phyloP scores from a whole-genome alignment of 2,113 vertebrate genomes.

The Sturnira hondurensis region DNA sequence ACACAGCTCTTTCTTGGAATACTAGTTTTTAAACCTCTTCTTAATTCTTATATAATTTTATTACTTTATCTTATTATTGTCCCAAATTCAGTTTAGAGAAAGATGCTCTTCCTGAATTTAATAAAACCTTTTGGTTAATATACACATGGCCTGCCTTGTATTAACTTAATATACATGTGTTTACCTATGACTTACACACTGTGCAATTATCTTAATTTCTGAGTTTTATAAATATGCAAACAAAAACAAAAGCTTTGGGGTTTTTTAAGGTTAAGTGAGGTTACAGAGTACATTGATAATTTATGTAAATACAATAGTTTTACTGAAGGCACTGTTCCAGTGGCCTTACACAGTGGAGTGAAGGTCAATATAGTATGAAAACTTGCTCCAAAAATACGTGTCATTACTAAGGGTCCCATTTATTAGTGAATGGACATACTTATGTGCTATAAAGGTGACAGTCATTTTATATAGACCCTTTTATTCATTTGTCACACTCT shows the following conservation, averaged over 20 bases:
- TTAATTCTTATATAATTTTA: background rate
- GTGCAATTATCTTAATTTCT: background rate
- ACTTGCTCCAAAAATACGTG: background rate
- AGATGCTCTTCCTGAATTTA: background rate
- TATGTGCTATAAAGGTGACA: background rate
- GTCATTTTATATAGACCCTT: background rate
- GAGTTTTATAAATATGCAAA: background rate
- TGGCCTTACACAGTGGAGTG: background rate
- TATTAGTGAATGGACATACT: background rate
- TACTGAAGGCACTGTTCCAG: background rate
- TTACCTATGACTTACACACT: background rate
- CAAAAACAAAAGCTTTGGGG: background rate
- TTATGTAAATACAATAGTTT: background rate
- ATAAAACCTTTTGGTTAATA: background rate
- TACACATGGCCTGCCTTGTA: background rate
- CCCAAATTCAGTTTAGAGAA: background rate
- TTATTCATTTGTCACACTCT: background rate
- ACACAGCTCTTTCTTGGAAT: background rate
- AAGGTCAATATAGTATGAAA: background rate
- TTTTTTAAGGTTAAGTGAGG: slow-evolving; percentile 1
- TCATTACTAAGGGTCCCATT: background rate
- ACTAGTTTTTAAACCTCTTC: background rate
- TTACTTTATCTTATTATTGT: background rate
- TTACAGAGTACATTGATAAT: background rate
- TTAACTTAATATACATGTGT: background rate